Evolutionary conservation across 2,888 invertebrate species (phyloP).

Genomic region (Onchidella celtica): DNA sequence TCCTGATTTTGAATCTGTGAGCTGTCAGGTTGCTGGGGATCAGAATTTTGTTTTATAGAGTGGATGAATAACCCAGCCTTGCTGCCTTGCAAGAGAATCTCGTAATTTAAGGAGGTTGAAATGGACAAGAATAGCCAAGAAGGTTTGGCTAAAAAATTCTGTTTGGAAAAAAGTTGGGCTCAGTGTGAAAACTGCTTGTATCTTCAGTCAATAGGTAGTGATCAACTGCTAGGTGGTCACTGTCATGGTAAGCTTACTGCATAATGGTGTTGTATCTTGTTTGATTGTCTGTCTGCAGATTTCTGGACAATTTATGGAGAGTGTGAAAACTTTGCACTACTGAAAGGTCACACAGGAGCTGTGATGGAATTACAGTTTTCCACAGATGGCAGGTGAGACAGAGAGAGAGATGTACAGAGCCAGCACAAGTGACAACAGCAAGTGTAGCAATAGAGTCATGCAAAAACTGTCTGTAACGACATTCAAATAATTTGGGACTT

Average conservation of each 20-base stretch:
- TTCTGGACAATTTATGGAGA: conserved; percentile 99
- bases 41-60: no score
- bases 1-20: no score
- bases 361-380: conserved; percentile 89
- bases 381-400: conserved; percentile 77
- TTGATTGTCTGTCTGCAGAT: conserved; percentile 72
- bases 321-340: conserved; percentile 96
- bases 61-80: no score
- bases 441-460: no score
- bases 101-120: no score
- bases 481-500: no score
- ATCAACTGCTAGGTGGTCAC: no score
- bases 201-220: not conserved
- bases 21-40: no score
- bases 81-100: no score
- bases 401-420: not conserved
- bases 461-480: no score
- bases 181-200: not conserved
- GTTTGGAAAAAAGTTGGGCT: not conserved
- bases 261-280: not conserved
- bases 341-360: conserved; percentile 96
- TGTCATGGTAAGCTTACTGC: not conserved
- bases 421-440: no score
- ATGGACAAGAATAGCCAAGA: no score
- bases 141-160: not conserved